Conservation (phyloP, 1,140 invertebrate genomes). For the Macrostomum lignano region DNA sequence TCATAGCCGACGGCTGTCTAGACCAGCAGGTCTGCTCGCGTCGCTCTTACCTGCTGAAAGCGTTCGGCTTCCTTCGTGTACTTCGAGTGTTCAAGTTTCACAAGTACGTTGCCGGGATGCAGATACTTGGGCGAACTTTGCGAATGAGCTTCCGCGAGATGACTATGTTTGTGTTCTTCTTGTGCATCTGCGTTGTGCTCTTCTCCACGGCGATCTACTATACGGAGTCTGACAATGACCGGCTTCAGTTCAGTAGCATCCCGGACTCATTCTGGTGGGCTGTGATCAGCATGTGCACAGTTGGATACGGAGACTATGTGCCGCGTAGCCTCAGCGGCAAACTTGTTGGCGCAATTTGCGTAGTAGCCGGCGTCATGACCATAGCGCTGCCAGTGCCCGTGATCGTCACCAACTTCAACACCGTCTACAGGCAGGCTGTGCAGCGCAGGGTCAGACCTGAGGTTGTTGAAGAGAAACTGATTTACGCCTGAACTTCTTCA, state of each 20-base stretch:
- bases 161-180: constrained; percentile 89
- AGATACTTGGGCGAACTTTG: too few relatives aligned
- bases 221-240: constrained; percentile 11
- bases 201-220: constrained; percentile 18
- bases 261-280: constrained; percentile 33
- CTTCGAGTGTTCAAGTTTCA: too few relatives aligned
- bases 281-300: constrained; percentile 90
- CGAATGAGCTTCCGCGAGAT: constrained; percentile 94
- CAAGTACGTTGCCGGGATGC: too few relatives aligned
- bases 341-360: constrained; percentile 85
- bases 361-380: constrained; percentile 67
- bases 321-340: constrained; percentile 95
- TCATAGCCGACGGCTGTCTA: too few relatives aligned
- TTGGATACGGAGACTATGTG: constrained; percentile 82
- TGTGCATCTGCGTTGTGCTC: constrained; percentile 29
- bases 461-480: too few relatives aligned
- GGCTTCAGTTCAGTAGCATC: constrained; percentile 16
- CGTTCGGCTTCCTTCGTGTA: too few relatives aligned
- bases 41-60: too few relatives aligned
- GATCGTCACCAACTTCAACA: constrained; percentile 99
- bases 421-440: too few relatives aligned
- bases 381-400: constrained; percentile 66
- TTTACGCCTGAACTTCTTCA: too few relatives aligned
- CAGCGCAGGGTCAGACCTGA: too few relatives aligned
- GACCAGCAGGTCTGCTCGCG: too few relatives aligned